Conservation (phyloP, 2,113 vertebrate genomes). For the Tringa solitaria region DNA sequence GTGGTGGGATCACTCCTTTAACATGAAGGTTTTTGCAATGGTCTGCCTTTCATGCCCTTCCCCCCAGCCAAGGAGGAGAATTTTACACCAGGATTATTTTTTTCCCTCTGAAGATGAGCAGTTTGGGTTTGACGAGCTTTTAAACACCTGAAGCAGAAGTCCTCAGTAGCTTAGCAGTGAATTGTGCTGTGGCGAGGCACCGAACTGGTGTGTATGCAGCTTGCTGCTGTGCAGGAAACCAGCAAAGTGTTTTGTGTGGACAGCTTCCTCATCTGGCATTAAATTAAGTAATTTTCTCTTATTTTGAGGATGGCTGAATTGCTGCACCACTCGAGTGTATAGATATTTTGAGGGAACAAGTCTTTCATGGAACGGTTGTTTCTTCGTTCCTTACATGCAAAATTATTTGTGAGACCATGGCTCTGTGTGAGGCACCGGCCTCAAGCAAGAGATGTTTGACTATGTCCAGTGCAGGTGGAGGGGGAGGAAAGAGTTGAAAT, state of each 20-base stretch:
- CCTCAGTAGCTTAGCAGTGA: background rate
- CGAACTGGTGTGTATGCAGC: background rate
- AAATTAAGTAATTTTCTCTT: background rate
- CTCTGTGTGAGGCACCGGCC: background rate
- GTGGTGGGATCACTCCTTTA: background rate
- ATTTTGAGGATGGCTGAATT: background rate
- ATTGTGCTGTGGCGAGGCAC: accelerated
- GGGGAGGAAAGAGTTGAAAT: background rate
- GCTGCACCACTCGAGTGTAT: background rate
- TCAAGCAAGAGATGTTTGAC: background rate
- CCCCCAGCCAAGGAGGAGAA: background rate
- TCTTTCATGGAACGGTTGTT: accelerated
- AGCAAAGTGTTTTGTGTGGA: background rate
- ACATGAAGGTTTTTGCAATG: background rate
- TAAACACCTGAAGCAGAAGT: background rate
- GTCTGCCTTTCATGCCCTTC: background rate
- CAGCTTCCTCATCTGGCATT: background rate
- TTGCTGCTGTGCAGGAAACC: background rate
- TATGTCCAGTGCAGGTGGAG: background rate
- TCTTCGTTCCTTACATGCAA: background rate
- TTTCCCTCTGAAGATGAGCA: background rate
- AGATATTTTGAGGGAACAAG: background rate
- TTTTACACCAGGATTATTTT: background rate
- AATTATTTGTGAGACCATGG: background rate
- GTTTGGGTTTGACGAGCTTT: background rate